Evolutionary conservation across 1,140 invertebrate genomes (phyloP), one percentile per base, ranked within the genome.

Genomic region (Eriosoma lanigerum): DNA sequence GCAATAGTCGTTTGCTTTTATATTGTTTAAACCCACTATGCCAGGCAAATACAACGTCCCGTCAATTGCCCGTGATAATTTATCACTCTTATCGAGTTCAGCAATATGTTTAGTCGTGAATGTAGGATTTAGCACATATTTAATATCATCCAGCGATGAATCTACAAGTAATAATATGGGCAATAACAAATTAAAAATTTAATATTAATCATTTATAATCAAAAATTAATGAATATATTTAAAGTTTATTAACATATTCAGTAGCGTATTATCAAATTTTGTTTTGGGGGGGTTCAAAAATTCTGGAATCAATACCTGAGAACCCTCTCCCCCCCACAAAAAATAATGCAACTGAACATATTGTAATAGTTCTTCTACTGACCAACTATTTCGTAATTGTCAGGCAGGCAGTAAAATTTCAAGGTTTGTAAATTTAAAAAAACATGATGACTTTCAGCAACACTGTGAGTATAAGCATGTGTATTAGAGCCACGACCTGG

Each of bases 311-410:
- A n/a, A n/a, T n/a, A n/a, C n/a, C n/a, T n/a, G n/a, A n/a, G n/a
- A n/a, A n/a, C n/a, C n/a, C n/a, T n/a, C n/a, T n/a, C 12, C 9
- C 12, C 12, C 21, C 12, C 56, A n/a, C 3, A 1, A 15, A 24
- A 58, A 54, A 58, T 24, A 58, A 56, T 58, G 12, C 21, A 24
- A 6, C 21, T n/a, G n/a, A n/a, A n/a, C n/a, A n/a, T 54, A 15
- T n/a, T 54, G 15, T 54, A n/a, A 19, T n/a, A 72, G n/a, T n/a
- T n/a, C n/a, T n/a, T n/a, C 8, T 52, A 78, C 86, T 88, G 88
- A 93, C 92, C 97, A 84, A 99, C 96, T 83, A 99, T 97, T 89
- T 99, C 96, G 89, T 99, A 99, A 87, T 99, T 99, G 86, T 99
- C 98, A 26, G 98, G 98, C 44, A 99, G 88, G 87, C 98, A 99